Base-by-base conservation (phyloP, 2,888 invertebrate species). In the Heliconius aoede region DNA sequence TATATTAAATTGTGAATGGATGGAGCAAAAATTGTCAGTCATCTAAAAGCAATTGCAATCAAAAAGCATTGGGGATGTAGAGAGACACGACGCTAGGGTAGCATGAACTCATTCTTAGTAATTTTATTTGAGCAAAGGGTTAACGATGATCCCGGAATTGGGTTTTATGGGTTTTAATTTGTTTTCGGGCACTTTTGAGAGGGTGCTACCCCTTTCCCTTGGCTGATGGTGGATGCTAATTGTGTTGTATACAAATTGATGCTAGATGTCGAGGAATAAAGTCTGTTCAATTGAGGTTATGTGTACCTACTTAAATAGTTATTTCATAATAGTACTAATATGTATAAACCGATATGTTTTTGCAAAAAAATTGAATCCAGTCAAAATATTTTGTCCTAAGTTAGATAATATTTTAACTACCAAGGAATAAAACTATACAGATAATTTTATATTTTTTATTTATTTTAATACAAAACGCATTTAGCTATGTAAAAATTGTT, bases 141-240 rank as follows among this genome's bases (percentile, higher is more conserved):
- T 91, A 90, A 90, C 87, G 86, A 87, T 86, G 88, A 88, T 85
- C 84, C 84, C 84, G 85, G 85, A 90, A 88, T 91, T 86, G 88
- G 89, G 91, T 91, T 93, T 91, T 92, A 90, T 90, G 90, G 87
- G 87, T 89, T 92, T 90, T 92, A 93, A 93, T 93, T 92, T 92
- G 92, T 91, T 90, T 89, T 86, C 81, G 79, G 72, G 83, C 84
- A 84, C 82, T 85, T 83, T 83, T 81, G 80, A 81, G 83, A 46
- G 85, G 83, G 82, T 76, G 28, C 36, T 9, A 64, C 69, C 69
- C 74, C 26, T 32, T 61, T 62, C 21, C 51, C 26, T 69, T 51
- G 32, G 36, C 32, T 28, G 67, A n/a, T 64, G 55, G 58, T 71
- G 69, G 73, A 71, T 74, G 30, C 51, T 62, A 68, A 68, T 61